Conservation (phyloP, 35 echinoderm and acorn worm species). For the Amphiura filiformis region DNA sequence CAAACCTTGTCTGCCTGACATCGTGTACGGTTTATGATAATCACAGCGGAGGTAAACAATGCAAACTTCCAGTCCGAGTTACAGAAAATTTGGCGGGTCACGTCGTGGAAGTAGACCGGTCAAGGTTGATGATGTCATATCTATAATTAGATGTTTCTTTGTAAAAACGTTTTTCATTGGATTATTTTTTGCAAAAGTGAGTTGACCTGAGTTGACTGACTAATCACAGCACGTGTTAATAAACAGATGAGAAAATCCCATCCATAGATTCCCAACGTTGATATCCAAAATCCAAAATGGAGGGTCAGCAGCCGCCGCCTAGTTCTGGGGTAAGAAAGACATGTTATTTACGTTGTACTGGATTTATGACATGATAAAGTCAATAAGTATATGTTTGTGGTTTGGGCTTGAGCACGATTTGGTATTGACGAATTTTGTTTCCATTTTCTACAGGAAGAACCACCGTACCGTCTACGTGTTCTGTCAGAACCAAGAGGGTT, state of each 20-base stretch:
- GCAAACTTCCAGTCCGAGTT: no score
- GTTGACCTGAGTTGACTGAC: background rate
- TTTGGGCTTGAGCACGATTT: no score
- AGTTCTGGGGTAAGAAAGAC: constrained; percentile 3
- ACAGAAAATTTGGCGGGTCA: background rate
- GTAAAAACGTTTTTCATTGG: background rate
- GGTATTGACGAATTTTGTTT: background rate
- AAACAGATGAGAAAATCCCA: background rate
- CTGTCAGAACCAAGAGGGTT: background rate
- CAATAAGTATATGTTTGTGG: no score
- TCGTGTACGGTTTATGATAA: background rate
- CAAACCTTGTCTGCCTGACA: background rate
- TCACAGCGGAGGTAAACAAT: no score
- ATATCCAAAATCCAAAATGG: background rate
- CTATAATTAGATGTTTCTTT: background rate
- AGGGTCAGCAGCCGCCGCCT: constrained; percentile 11
- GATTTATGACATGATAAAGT: no score
- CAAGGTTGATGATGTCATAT: background rate
- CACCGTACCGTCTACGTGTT: background rate
- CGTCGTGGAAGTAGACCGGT: background rate
- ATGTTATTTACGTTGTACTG: no score
- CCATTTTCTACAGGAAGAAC: background rate
- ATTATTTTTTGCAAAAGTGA: background rate
- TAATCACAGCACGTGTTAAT: background rate
- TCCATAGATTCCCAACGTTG: background rate